phyloP scores from a whole-genome alignment of 2,113 vertebrate genomes.

The Muntiacus muntjak region DNA sequence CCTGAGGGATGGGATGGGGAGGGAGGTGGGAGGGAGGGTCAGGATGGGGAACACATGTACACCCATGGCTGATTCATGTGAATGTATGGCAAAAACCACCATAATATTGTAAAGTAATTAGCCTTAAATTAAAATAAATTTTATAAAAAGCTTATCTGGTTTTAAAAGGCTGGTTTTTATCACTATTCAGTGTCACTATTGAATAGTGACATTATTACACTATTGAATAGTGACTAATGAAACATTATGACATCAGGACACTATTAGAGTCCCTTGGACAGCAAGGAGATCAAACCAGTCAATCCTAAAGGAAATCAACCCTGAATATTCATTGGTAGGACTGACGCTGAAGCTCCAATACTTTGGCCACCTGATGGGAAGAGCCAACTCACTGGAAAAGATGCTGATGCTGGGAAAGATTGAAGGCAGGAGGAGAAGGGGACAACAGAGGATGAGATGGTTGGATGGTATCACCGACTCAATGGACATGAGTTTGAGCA shows the following conservation, averaged over 20 bases:
- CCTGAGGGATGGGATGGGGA: no score
- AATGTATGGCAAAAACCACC: not conserved
- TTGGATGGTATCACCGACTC: not conserved
- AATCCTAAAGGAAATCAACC: not conserved
- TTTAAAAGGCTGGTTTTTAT: not conserved
- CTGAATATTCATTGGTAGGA: not conserved
- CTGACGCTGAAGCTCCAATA: not conserved
- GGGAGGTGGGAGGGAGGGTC: not conserved
- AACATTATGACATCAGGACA: not conserved
- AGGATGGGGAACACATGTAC: not conserved
- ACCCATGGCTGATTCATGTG: not conserved
- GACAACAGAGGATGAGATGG: not conserved
- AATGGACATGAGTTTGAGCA: not conserved
- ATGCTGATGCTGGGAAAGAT: not conserved
- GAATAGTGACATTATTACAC: not conserved
- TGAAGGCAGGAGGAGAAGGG: not conserved
- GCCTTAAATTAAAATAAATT: not conserved
- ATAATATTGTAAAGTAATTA: not conserved
- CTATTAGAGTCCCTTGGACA: not conserved
- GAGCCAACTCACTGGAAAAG: not conserved
- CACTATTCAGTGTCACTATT: not conserved
- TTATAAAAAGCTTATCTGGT: not conserved
- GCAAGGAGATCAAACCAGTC: not conserved
- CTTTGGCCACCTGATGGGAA: not conserved
- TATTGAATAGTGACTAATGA: not conserved